Conservation (phyloP, 2,113 vertebrate genomes). For the Cinclus mexicanus region DNA sequence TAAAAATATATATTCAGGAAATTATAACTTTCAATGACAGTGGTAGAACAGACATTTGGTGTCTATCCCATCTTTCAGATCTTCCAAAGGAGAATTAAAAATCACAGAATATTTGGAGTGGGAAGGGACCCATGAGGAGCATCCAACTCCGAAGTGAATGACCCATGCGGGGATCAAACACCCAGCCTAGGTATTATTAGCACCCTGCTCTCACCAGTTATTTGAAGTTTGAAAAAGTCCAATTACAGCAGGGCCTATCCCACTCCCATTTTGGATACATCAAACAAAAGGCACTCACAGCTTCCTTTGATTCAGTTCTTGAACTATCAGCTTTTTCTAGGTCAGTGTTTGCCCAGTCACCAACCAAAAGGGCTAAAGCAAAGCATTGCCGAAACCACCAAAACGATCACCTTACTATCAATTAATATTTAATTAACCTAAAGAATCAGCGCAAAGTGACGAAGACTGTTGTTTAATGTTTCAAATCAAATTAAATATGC, state of each 20-base stretch:
- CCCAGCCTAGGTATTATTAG: not conserved
- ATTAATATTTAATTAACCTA: not conserved
- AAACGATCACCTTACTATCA: not conserved
- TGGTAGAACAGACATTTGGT: not conserved
- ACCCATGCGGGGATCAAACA: not conserved
- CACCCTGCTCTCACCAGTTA: not conserved
- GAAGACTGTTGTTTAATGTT: not conserved
- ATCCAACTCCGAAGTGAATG: not conserved
- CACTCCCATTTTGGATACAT: not conserved
- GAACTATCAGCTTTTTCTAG: not conserved
- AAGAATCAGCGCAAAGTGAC: not conserved
- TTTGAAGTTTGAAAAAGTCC: not conserved
- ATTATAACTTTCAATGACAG: fast-evolving
- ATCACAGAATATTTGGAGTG: fast-evolving
- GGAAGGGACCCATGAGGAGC: not conserved
- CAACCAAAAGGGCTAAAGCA: not conserved
- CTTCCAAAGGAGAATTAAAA: not conserved
- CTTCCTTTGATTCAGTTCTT: not conserved
- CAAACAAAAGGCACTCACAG: not conserved
- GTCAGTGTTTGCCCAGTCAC: not conserved
- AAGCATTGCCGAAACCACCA: not conserved
- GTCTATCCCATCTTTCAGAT: not conserved
- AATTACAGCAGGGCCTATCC: not conserved
- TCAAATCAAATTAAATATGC: not conserved
- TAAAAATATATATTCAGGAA: not conserved